Conservation (phyloP, 2,888 invertebrate species). For the Dinocampus coccinellae region DNA sequence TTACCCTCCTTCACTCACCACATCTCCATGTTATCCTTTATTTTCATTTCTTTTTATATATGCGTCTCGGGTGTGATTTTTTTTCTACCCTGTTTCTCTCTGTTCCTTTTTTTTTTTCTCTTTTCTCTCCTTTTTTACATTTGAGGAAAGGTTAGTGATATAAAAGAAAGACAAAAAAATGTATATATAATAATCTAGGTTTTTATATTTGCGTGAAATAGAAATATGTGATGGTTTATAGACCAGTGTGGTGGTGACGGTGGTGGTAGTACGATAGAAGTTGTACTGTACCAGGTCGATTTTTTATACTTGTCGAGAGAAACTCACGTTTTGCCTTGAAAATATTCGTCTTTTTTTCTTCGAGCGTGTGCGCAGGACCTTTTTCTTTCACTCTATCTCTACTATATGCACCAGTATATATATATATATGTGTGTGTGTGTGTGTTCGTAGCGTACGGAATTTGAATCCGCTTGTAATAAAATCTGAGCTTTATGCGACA, state of each 20-base stretch:
- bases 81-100: too few relatives aligned
- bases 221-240: slow-evolving; percentile 62
- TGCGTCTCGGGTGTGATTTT: neutral
- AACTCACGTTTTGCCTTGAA: slow-evolving; percentile 34
- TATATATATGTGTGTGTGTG: slow-evolving; percentile 51
- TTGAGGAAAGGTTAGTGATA: neutral
- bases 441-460: slow-evolving; percentile 56
- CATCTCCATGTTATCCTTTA: slow-evolving; percentile 30
- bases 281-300: slow-evolving; percentile 46
- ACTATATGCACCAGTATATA: slow-evolving; percentile 41
- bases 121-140: neutral
- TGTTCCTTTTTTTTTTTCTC: slow-evolving; percentile 16
- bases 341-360: slow-evolving; percentile 44
- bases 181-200: slow-evolving; percentile 26
- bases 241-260: too few relatives aligned
- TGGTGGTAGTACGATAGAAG: slow-evolving; percentile 44
- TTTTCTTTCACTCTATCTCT: too few relatives aligned
- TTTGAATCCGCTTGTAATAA: slow-evolving; percentile 69
- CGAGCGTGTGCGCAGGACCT: slow-evolving; percentile 41
- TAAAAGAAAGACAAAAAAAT: neutral
- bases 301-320: slow-evolving; percentile 52
- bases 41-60: slow-evolving; percentile 32
- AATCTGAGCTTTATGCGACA: slow-evolving; percentile 68
- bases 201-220: slow-evolving; percentile 58
- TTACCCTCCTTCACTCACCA: too few relatives aligned